These are phyloP conservation scores for Pomacea canaliculata DNA, from an alignment of 2,888 invertebrate species.

Conservation along the genomic window DNA sequence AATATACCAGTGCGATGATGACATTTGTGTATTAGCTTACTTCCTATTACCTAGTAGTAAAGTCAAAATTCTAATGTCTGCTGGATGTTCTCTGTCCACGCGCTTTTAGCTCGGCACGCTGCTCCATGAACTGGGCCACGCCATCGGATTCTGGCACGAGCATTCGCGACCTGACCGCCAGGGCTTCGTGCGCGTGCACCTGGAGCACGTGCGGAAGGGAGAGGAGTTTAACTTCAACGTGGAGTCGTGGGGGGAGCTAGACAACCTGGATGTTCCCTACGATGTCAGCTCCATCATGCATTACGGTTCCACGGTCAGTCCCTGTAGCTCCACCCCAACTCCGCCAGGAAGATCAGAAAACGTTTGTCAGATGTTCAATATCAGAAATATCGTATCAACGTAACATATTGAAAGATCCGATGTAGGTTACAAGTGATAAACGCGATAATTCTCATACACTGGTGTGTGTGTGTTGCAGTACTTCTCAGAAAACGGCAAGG, in stretches of 20 bases:
- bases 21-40: no score
- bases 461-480: slow-evolving; percentile 20
- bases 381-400: no score
- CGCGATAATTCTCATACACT: not conserved
- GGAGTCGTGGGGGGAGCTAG: slow-evolving; percentile 59
- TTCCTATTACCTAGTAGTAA: no score
- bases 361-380: no score
- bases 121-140: slow-evolving; percentile 65
- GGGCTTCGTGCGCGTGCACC: slow-evolving; percentile 49
- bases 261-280: slow-evolving; percentile 60
- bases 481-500: slow-evolving; percentile 31
- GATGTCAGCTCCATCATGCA: slow-evolving; percentile 67
- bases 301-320: slow-evolving; percentile 60
- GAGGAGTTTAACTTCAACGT: slow-evolving; percentile 59
- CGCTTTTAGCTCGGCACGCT: slow-evolving; percentile 57
- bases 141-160: slow-evolving; percentile 67
- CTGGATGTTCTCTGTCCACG: no score
- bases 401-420: not conserved
- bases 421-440: not conserved
- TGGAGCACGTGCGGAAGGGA: slow-evolving; percentile 52
- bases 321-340: not conserved
- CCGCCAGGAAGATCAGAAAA: no score
- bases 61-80: no score
- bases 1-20: no score
- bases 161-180: slow-evolving; percentile 65